phyloP scores from a whole-genome alignment of 2,113 vertebrate genomes.

The Perccottus glenii region DNA sequence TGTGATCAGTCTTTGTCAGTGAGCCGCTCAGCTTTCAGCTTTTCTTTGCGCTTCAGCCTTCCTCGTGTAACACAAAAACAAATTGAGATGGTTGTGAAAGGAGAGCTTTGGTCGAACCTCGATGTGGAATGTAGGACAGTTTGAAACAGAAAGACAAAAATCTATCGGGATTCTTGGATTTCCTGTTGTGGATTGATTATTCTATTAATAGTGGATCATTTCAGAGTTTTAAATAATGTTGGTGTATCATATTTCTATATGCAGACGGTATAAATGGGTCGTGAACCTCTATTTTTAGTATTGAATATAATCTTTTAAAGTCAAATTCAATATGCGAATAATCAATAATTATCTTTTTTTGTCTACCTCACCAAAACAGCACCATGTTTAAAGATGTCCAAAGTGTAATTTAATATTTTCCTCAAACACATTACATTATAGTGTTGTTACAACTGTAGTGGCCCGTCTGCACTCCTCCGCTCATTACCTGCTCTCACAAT shows the following conservation, averaged over 20 bases:
- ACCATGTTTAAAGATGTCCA: too few species aligned
- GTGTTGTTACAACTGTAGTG: too few species aligned
- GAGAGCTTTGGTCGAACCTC: conserved; percentile 17
- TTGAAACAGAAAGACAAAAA: conserved; percentile 2
- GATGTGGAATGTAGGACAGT: conserved; percentile 30
- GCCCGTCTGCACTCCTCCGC: too few species aligned
- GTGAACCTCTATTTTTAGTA: neutral
- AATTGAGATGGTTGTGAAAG: conserved; percentile 26
- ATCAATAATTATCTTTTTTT: too few species aligned
- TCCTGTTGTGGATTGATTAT: conserved; percentile 10
- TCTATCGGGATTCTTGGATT: conserved; percentile 11
- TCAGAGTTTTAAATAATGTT: conserved; percentile 1
- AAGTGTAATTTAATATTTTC: too few species aligned
- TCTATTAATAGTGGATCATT: conserved; percentile 8
- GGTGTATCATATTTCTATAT: neutral
- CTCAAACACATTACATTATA: too few species aligned
- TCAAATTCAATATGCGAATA: too few species aligned
- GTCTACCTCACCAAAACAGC: too few species aligned
- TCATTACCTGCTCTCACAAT: too few species aligned
- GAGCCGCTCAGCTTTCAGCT: conserved; percentile 40
- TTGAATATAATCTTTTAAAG: too few species aligned
- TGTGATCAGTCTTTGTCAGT: conserved; percentile 40
- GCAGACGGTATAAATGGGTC: neutral
- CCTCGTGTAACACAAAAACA: neutral
- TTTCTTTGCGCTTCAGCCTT: conserved; percentile 17